Base-by-base conservation (phyloP, 2,797 vertebrate genomes). In the Anguilla megastoma region DNA sequence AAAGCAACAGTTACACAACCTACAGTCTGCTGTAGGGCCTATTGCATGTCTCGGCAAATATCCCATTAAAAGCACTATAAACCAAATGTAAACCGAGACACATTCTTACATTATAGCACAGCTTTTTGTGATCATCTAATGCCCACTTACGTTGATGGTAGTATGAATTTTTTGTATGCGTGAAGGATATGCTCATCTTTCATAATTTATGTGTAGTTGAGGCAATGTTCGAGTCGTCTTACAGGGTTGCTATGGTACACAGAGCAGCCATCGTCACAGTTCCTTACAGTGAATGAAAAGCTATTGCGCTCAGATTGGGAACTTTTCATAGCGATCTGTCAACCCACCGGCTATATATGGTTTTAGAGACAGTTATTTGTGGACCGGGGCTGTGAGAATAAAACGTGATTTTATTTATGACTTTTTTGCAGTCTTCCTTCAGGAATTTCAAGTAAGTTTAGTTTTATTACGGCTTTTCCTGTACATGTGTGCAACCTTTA, bases 201-300 rank as follows among this genome's bases (percentile, higher is more conserved):
- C 69, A 54, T 87, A 58, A 48, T 80, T 54, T 33, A 36, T 50
- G 14, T 74, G 50, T 85, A 60, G 41, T 48, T 88, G 76, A 90
- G 86, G 85, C 90, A 88, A 21, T 63, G 76, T 89, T 90, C 90
- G 88, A 90, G 89, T 93, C 92, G 94, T 74, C 89, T 94, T 93
- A 93, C 90, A 89, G 66, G 88, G 96, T 95, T 95, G 94, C 95
- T 91, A 95, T 92, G 95, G 91, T 91, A 94, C 93, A 88, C 88
- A 63, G 88, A 91, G 89, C 71, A 88, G 92, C 87, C 89, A 88
- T 86, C 80, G 85, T 87, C 58, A 86, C 88, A 88, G 89, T 88
- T 60, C 86, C 60, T 21, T 89, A 14, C 83, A 88, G 85, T 84
- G 27, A 89, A 89, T 79, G 12, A 8, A 36, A 85, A 85, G 94